Evolutionary conservation across 2,888 invertebrate species (phyloP).

Genomic region (Liodrosophila aerea): DNA sequence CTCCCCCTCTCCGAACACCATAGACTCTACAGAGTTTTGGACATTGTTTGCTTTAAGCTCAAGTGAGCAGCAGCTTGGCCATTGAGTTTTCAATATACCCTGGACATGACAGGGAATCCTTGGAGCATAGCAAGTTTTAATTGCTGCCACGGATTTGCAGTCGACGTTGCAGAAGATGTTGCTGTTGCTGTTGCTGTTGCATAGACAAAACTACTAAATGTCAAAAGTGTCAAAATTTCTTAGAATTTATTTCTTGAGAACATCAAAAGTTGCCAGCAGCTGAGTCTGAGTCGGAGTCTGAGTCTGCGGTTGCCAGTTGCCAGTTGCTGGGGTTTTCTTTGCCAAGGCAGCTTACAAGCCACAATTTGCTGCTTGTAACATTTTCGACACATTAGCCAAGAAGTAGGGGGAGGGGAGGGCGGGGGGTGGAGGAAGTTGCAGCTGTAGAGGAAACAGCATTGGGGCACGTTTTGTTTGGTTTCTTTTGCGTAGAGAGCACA

Average conservation of each 20-base stretch:
- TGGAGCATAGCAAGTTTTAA: constrained; percentile 61
- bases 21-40: constrained; percentile 5
- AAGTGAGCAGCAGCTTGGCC: constrained; percentile 11
- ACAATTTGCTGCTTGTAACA: constrained; percentile 65
- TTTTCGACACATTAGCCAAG: constrained; percentile 67
- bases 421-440: background rate
- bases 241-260: constrained; percentile 74
- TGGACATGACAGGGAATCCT: constrained; percentile 46
- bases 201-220: constrained; percentile 77
- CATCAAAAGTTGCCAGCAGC: constrained; percentile 64
- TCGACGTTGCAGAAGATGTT: too few relatives aligned
- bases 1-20: background rate
- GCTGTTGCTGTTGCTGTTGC: constrained; percentile 19
- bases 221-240: constrained; percentile 76
- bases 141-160: constrained; percentile 62
- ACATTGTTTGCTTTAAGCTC: constrained; percentile 33
- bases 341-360: constrained; percentile 49
- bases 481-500: constrained; percentile 27
- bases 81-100: constrained; percentile 45
- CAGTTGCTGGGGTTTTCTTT: constrained; percentile 23
- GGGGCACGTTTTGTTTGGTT: constrained; percentile 27
- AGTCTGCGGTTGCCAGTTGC: constrained; percentile 35
- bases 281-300: constrained; percentile 16
- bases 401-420: background rate
- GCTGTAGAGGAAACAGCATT: constrained; percentile 1